These are phyloP conservation scores for Cinara cedri DNA, from an alignment of 2,888 invertebrate species.

Conservation along the genomic window DNA sequence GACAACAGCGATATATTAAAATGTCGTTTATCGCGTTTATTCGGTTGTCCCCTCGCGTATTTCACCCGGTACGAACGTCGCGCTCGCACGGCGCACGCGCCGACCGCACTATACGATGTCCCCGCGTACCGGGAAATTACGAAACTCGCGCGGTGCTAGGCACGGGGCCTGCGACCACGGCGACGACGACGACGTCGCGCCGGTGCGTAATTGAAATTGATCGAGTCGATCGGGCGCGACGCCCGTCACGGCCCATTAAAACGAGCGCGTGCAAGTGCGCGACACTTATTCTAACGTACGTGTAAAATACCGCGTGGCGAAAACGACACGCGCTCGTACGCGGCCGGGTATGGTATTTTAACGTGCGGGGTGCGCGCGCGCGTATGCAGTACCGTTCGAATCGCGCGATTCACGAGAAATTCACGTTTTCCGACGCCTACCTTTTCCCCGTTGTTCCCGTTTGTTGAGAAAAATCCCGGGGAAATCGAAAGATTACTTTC, in stretches of 20 bases:
- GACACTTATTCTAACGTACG: too few relatives aligned
- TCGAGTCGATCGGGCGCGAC: constrained; percentile 54
- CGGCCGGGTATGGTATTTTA: constrained; percentile 11
- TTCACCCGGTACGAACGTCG: neutral
- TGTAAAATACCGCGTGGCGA: too few relatives aligned
- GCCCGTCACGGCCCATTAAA: constrained; percentile 56
- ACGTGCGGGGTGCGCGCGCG: neutral
- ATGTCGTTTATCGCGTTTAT: neutral
- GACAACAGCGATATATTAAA: too few relatives aligned
- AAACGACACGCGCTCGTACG: constrained; percentile 2
- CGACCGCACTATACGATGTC: neutral
- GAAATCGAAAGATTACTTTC: too few relatives aligned
- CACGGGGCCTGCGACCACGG: constrained; percentile 14
- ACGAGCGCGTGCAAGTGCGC: neutral
- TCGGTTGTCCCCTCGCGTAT: neutral
- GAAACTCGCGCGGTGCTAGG: constrained; percentile 43
- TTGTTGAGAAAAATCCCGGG: too few relatives aligned
- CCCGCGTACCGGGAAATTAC: constrained; percentile 13
- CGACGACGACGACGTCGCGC: constrained; percentile 26
- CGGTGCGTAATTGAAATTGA: constrained; percentile 54
- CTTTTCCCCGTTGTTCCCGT: constrained; percentile 1
- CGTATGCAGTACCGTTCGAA: constrained; percentile 13
- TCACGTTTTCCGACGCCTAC: too few relatives aligned
- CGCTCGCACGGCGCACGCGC: neutral
- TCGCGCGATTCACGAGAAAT: too few relatives aligned